These are phyloP conservation scores for Philantomba maxwellii DNA, from an alignment of 2,113 vertebrate genomes.

Conservation along the genomic window DNA sequence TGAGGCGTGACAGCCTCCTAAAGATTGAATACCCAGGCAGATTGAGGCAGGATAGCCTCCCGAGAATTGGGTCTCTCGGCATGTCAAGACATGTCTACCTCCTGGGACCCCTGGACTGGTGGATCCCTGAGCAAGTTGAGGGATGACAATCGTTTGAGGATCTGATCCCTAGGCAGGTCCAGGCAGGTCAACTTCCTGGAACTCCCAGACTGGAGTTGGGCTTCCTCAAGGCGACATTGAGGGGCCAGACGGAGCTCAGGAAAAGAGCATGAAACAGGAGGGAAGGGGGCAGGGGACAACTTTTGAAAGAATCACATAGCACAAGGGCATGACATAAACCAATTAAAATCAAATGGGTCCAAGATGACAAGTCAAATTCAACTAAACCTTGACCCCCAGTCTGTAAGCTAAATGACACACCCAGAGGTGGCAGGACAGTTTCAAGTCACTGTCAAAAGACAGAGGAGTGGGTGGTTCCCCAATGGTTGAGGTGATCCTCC, in stretches of 20 bases:
- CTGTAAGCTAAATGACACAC: neutral
- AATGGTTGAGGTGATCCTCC: neutral
- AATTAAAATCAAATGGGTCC: neutral
- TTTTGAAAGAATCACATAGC: neutral
- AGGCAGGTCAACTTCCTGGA: neutral
- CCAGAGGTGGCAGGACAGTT: neutral
- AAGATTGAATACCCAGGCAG: neutral
- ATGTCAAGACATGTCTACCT: neutral
- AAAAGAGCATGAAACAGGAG: neutral
- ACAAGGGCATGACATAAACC: neutral
- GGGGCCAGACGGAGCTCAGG: neutral
- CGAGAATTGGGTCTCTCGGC: rapidly evolving
- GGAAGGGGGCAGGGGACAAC: neutral
- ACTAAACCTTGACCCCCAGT: neutral
- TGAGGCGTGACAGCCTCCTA: neutral
- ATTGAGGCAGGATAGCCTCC: neutral
- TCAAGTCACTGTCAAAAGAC: neutral
- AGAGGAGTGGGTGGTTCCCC: neutral
- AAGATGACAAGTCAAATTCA: neutral
- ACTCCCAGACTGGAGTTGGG: neutral
- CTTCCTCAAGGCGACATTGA: neutral
- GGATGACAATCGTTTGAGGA: rapidly evolving
- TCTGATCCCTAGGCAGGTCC: neutral
- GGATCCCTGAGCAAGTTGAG: rapidly evolving
- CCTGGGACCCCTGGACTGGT: neutral